Conservation (phyloP, 2,797 vertebrate species). For the Hemitrygon akajei region DNA sequence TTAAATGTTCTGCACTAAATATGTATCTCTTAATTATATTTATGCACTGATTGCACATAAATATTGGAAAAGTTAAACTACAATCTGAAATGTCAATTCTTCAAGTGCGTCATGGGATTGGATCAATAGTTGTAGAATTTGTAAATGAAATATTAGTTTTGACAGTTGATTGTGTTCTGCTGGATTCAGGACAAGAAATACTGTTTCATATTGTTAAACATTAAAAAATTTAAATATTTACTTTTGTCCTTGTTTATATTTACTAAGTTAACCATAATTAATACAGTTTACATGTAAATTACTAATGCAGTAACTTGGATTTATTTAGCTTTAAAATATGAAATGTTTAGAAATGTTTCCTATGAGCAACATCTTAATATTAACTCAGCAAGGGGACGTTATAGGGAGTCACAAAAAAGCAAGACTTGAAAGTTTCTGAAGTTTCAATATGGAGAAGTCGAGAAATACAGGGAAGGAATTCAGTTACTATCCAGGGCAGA, state of each 20-base stretch:
- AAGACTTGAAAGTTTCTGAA: background rate
- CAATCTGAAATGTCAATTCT: background rate
- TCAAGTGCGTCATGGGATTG: background rate
- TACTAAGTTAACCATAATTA: background rate
- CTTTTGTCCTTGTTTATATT: background rate
- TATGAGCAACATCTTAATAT: background rate
- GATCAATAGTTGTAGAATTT: background rate
- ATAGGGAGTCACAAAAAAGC: background rate
- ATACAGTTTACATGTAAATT: background rate
- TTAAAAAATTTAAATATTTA: background rate
- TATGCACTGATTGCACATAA: background rate
- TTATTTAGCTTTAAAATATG: background rate
- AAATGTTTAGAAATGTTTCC: background rate
- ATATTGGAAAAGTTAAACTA: background rate
- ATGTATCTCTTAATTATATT: background rate
- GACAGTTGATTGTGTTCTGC: constrained; percentile 11
- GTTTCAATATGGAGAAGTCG: background rate
- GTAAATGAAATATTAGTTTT: background rate
- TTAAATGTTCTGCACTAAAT: background rate
- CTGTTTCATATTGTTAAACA: constrained; percentile 8
- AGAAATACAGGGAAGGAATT: background rate
- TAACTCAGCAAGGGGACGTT: background rate
- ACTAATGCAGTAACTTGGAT: background rate
- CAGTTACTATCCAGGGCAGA: no score
- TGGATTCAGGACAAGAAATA: constrained; percentile 33